These are phyloP conservation scores for Octodon degus DNA, from an alignment of 2,113 vertebrate genomes.

Conservation along the genomic window DNA sequence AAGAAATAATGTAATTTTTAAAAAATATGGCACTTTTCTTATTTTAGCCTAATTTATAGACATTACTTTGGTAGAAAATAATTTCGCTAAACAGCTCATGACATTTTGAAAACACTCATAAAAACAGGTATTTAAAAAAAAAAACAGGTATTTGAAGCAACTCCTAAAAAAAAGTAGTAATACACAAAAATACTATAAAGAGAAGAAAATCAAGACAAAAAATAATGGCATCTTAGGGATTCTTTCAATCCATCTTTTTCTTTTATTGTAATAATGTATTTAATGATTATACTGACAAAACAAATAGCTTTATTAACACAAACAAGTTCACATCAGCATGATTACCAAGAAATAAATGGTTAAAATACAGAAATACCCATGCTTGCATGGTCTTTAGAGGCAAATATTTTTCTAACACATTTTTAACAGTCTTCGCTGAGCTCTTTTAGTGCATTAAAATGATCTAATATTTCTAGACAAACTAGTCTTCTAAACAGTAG, in stretches of 20 bases:
- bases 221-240: neutral
- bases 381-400: constrained; percentile 55
- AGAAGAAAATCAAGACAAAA: neutral
- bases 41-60: neutral
- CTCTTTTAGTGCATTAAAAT: constrained; percentile 64
- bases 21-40: neutral
- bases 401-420: constrained; percentile 75
- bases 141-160: neutral
- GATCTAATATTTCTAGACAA: constrained; percentile 67
- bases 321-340: constrained; percentile 1
- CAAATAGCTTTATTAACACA: constrained; percentile 35
- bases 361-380: constrained; percentile 48
- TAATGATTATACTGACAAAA: constrained; percentile 38
- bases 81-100: neutral
- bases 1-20: neutral
- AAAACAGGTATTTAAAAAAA: neutral
- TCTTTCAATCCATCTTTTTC: neutral
- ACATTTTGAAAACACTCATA: neutral
- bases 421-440: constrained; percentile 68
- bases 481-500: constrained; percentile 69
- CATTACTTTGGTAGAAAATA: neutral
- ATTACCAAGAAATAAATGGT: constrained; percentile 53
- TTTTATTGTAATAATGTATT: constrained; percentile 7
- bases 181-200: neutral
- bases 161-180: neutral